Percentiles rank a stretch among this genome's conserved stretches.
These are phyloP conservation scores for Acipenser ruthenus DNA, from an alignment of 2,797 vertebrate species.

Conservation along the genomic window DNA sequence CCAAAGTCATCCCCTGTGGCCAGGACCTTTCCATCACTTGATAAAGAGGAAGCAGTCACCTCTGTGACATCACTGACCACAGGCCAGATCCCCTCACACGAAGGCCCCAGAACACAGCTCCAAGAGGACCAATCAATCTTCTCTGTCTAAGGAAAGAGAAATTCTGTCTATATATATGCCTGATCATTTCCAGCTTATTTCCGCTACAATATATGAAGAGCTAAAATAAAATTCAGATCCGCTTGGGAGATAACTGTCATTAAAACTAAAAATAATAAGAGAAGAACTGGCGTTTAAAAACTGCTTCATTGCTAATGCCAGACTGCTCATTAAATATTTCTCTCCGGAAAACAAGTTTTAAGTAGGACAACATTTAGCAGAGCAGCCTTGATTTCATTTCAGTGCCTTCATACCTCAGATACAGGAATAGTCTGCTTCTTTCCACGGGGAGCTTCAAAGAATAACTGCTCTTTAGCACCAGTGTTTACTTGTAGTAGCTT, in stretches of 20 bases:
- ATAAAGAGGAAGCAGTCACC: constrained; percentile 84
- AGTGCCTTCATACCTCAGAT: constrained; percentile 70
- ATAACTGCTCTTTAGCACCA: constrained; percentile 91
- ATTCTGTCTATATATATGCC: neutral
- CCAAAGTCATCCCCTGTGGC: constrained; percentile 95
- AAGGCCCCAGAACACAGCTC: constrained; percentile 88
- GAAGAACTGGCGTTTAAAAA: constrained; percentile 38
- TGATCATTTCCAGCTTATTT: neutral
- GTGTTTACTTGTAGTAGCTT: constrained; percentile 97
- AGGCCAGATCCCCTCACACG: constrained; percentile 91
- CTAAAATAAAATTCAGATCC: constrained; percentile 24
- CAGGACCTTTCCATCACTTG: constrained; percentile 76
- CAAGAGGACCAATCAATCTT: constrained; percentile 93
- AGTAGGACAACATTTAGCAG: constrained; percentile 33
- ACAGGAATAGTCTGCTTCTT: constrained; percentile 84
- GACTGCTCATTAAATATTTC: constrained; percentile 37
- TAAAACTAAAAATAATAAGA: constrained; percentile 47
- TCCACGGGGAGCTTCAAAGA: constrained; percentile 95
- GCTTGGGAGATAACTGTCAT: constrained; percentile 35
- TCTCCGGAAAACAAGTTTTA: constrained; percentile 22
- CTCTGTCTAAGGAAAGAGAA: constrained; percentile 70
- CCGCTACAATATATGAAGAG: constrained; percentile 23
- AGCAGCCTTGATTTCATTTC: constrained; percentile 10
- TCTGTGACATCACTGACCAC: constrained; percentile 90
- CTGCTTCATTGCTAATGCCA: constrained; percentile 53